Base-by-base conservation (phyloP, 2,888 invertebrate genomes). In the Corythucha ciliata region DNA sequence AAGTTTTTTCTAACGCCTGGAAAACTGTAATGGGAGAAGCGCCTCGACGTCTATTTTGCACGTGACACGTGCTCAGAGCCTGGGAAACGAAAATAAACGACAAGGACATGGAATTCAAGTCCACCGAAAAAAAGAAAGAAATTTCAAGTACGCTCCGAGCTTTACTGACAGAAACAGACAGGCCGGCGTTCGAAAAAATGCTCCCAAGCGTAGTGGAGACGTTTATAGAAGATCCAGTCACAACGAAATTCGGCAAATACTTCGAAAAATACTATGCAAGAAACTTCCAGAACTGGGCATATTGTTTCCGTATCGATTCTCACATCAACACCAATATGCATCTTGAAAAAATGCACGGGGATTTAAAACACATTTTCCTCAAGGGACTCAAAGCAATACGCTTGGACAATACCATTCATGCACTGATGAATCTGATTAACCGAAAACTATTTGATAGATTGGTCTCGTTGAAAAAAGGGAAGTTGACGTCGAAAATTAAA, bases 301-400 rank as follows among this genome's bases (percentile, higher is more conserved):
- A 59, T 53, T 58, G 58, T 45, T 59, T 48, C 46, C 37, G 59
- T 34, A 25, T 27, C 37, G 44, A 48, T 18, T 41, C 57, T 22
- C 57, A 57, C 4, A 59, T 61, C n/a, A 59, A 61, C 47, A 60
- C 61, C 21, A 61, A 61, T 39, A 61, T 59, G 59, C 53, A 61
- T 46, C 50, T 61, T 41, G 59, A 61, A 42, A 34, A 50, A 5
- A 29, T 59, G n/a, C 61, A 61, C 52, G 59, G 55, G 34, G 24
- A 20, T 21, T 29, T 59, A 34, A 59, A 60, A 49, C 54, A 56
- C 33, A 39, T 41, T 26, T 56, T 54, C 42, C 40, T 57, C 20
- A 47, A 59, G 34, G 58, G 58, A 4, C 48, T 49, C 42, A 57
- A 49, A 50, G 42, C 49, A 41, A 54, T 54, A 33, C 37, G 53